Base-by-base conservation (phyloP, 2,113 vertebrate genomes). In the Ictidomys tridecemlineatus region DNA sequence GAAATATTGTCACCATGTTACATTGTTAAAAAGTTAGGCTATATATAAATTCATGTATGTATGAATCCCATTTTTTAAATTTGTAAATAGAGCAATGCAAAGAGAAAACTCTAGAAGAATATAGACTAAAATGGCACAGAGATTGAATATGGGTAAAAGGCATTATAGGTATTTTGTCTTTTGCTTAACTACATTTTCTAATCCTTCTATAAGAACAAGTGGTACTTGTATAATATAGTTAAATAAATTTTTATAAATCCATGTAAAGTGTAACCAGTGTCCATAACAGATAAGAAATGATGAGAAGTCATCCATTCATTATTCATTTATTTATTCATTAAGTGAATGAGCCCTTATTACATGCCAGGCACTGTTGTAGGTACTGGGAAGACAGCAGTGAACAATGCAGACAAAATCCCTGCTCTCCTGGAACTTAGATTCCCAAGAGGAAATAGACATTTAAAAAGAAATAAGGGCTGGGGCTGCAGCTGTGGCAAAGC, bases 181-280 rank as follows among this genome's bases (percentile, higher is more conserved):
- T 79, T 82, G 79, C 28, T 74, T 85, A 93, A 69, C 20, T 74
- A 16, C 16, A 93, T 61, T 95, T 89, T 70, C 67, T 80, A 80
- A 67, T 93, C 93, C 22, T 95, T 84, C 58, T 26, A 61, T 85
- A 72, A 72, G 42, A 79, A 74, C 32, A 93, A 16, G 22, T 9
- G 18, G 61, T 39, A 32, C 17, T 77, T 76, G 20, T 77, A 70
- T 42, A 77, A 76, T 83, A 83, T 17, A 53, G 28, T 61, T 61
- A 61, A 61, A 42, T 80, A 67, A 96, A 39, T 30, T 45, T 78
- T 85, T 65, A 24, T 32, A 56, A 73, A 93, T 56, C 90, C 37
- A 72, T 56, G 30, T 14, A 34, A 73, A 91, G 74, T 58, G 58
- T 77, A 91, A 70, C 37, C 58, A 87, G 34, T 87, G 28, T 63